phyloP scores from a whole-genome alignment of 2,113 vertebrate species.

The Cynopterus brachyotis region DNA sequence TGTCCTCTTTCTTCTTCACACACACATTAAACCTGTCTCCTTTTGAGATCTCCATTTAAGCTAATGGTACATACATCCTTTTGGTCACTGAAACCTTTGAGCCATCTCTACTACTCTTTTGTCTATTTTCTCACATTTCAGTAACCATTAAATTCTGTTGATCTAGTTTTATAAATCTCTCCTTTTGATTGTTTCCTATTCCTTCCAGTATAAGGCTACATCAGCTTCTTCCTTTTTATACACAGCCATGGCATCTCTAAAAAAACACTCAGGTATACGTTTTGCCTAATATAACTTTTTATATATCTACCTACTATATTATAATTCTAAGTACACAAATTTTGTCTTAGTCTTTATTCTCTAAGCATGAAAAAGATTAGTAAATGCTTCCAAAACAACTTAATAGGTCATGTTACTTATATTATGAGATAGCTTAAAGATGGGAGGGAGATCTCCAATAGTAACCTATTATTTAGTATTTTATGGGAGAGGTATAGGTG shows the following conservation, averaged over 20 bases:
- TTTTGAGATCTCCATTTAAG: background rate
- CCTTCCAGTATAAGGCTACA: background rate
- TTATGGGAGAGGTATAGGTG: background rate
- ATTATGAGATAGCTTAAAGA: background rate
- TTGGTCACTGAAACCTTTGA: background rate
- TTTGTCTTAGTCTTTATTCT: background rate
- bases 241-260: background rate
- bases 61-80: background rate
- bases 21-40: background rate
- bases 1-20: background rate
- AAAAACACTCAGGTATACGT: background rate
- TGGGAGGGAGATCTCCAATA: background rate
- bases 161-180: background rate
- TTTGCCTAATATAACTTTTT: slow-evolving; percentile 1
- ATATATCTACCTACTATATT: background rate
- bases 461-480: background rate
- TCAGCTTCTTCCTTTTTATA: background rate
- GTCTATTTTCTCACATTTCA: background rate
- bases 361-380: background rate
- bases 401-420: background rate
- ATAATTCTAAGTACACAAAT: background rate
- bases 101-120: background rate
- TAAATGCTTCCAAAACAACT: slow-evolving; percentile 36
- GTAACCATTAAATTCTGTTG: background rate
- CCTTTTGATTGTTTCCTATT: background rate